phyloP scores from a whole-genome alignment of 2,113 vertebrate species.

The Salvelinus alpinus region DNA sequence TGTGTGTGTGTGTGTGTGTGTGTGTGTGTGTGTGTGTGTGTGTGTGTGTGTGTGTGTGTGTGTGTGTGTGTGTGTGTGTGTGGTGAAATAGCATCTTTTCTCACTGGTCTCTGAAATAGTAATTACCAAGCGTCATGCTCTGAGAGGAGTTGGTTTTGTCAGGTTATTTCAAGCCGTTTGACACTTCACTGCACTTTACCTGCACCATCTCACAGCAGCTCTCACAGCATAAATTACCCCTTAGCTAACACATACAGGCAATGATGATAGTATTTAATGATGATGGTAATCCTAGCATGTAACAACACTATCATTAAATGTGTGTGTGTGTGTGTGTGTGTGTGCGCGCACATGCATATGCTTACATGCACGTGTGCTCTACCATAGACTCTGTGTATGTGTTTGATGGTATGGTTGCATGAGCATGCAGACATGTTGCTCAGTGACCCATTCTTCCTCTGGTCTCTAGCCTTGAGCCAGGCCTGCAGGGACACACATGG shows the following conservation, averaged over 20 bases:
- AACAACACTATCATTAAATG: too few relatives aligned
- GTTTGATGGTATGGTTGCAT: neutral
- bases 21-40: neutral
- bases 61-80: neutral
- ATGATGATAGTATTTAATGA: too few relatives aligned
- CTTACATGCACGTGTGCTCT: neutral
- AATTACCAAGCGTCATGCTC: too few relatives aligned
- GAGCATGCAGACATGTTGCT: neutral
- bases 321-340: neutral
- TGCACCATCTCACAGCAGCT: too few relatives aligned
- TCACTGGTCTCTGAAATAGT: neutral
- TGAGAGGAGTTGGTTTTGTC: too few relatives aligned
- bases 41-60: neutral
- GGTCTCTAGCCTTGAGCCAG: neutral
- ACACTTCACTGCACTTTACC: too few relatives aligned
- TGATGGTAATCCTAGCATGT: too few relatives aligned
- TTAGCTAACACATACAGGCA: too few relatives aligned
- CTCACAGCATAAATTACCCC: too few relatives aligned
- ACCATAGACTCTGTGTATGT: neutral
- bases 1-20: neutral
- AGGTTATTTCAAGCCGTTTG: too few relatives aligned
- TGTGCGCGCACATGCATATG: neutral
- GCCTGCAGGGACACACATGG: too few relatives aligned
- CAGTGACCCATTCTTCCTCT: neutral
- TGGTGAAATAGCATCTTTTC: neutral